Conservation (phyloP, 2,113 vertebrate genomes). For the Ciconia stormi region DNA sequence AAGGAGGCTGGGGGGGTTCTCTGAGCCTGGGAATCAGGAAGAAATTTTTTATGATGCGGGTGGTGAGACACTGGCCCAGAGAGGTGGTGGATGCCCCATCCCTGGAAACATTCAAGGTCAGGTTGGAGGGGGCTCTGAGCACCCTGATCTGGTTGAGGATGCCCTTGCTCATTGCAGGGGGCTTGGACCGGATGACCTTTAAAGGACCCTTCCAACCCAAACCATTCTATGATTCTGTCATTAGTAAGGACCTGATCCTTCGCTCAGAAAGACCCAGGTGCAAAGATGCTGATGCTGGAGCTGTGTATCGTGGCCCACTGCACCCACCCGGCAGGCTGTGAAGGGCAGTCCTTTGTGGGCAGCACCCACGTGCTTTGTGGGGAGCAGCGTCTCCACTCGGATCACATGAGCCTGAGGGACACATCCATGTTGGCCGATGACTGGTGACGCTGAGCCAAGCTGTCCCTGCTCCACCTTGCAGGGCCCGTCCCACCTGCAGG, state of each 20-base stretch:
- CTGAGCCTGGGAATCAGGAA: neutral
- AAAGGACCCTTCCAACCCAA: neutral
- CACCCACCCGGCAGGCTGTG: fast-evolving
- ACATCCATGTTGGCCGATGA: fast-evolving
- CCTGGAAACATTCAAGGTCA: neutral
- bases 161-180: neutral
- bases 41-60: neutral
- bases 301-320: fast-evolving
- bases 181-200: neutral
- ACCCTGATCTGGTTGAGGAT: fast-evolving
- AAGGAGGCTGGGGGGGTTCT: fast-evolving
- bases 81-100: neutral
- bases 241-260: neutral
- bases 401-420: neutral
- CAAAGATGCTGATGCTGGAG: neutral
- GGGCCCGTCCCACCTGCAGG: neutral
- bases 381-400: neutral
- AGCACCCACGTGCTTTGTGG: neutral
- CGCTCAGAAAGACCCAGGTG: neutral
- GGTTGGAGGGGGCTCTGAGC: fast-evolving
- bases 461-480: neutral
- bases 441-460: neutral
- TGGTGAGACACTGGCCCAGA: neutral
- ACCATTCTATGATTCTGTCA: neutral
- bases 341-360: neutral